A percentile compares a stretch with the other conserved stretches of the same genome.
These are phyloP conservation scores for Carassius gibelio DNA, from an alignment of 2,113 vertebrate species.

Conservation along the genomic window DNA sequence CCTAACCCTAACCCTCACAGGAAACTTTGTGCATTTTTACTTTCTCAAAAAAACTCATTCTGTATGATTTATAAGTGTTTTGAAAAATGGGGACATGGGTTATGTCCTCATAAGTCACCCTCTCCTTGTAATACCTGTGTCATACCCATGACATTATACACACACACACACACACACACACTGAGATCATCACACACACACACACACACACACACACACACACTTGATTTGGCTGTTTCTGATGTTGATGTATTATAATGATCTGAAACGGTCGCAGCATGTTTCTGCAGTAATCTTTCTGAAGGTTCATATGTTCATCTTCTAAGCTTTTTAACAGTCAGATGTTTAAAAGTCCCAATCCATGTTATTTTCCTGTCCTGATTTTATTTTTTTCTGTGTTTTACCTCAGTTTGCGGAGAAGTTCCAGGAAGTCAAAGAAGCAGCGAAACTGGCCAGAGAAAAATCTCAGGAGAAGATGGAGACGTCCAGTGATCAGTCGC, in stretches of 20 bases:
- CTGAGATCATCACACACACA: background rate
- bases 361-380: background rate
- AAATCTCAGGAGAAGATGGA: conserved; percentile 94
- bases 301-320: background rate
- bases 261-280: no score
- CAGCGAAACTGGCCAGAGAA: conserved; percentile 89
- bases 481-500: conserved; percentile 88
- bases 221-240: background rate
- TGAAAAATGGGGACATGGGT: no score
- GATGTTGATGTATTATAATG: no score
- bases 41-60: no score
- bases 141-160: background rate
- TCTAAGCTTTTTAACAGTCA: background rate
- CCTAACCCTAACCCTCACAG: no score
- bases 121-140: no score
- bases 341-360: background rate
- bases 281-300: background rate
- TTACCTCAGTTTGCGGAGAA: conserved; percentile 92
- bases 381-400: background rate
- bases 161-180: background rate
- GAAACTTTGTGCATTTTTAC: no score
- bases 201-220: background rate
- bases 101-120: no score
- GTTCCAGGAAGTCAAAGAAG: conserved; percentile 96
- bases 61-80: no score